Base-by-base conservation (phyloP, 92 coral and sea anemone genomes). In the Parazoanthus swiftii region DNA sequence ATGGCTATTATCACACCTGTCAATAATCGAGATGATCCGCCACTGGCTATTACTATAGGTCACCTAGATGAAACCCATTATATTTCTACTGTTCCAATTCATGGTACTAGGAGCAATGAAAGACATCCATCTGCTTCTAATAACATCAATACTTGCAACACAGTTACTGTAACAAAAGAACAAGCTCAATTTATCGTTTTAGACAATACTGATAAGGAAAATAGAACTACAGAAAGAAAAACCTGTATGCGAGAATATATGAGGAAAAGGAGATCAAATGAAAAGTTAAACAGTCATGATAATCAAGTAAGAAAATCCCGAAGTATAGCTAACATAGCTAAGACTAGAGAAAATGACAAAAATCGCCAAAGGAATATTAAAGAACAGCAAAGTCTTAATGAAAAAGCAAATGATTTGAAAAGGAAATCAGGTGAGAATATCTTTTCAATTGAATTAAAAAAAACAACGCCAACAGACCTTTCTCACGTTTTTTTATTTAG, bases 11-110 rank as follows among this genome's bases (percentile, higher is more conserved):
- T 89, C 77, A 58, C 78, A 50, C 90, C 90, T 6, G 39, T 23
- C 6, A 81, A 44, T 88, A 25, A 65, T 79, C 76, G 54, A 80
- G 71, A 35, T 44, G 63, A 56, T 63, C 23, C 54, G 71, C 86
- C 39, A 51, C 38, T 50, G 65, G 74, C 43, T 42, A 63, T 88
- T 39, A 78, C 42, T 4, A 39, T 39, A 23, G 44, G 90, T 54
- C 90, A 88, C 87, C 37, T 88, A 29, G 86, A 43, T 88, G 88
- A 88, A 73, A 81, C 46, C 15, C 90, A 88, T 68, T 81, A 88
- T 81, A 77, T 88, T 80, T 88, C 86, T 63, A 76, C 90, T 66
- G 86, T 58, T 67, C 44, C 76, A 82, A 66, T 82, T 82, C 66
- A 18, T 82, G 86, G 59, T 81, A 75, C 59, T 81, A 59, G 59